A percentile compares a stretch with the other conserved stretches of the same genome.
Conservation (phyloP, 2,888 invertebrate genomes). For the Chaitophorus viminalis region DNA sequence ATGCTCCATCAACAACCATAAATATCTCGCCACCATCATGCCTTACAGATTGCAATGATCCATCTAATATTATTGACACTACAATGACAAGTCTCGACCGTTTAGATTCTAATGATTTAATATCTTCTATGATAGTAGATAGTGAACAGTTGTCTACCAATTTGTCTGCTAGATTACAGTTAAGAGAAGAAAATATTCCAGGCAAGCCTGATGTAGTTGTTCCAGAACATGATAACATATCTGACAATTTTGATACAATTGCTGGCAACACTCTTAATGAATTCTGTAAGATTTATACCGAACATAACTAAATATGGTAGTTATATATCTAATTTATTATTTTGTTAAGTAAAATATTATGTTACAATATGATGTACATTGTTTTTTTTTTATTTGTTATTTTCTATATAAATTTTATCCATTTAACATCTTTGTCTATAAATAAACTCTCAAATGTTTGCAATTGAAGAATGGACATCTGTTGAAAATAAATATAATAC, state of each 20-base stretch:
- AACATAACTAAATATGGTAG: slow-evolving; percentile 33
- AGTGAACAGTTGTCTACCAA: slow-evolving; percentile 68
- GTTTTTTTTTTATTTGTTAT: slow-evolving; percentile 37
- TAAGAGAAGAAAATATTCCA: slow-evolving; percentile 67
- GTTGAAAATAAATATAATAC: slow-evolving; percentile 47
- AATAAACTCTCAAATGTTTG: slow-evolving; percentile 51
- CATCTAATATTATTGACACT: slow-evolving; percentile 12
- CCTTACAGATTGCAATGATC: slow-evolving; percentile 14
- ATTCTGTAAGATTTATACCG: slow-evolving; percentile 56
- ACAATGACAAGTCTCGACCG: slow-evolving; percentile 66
- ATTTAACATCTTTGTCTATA: slow-evolving; percentile 46
- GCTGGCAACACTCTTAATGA: slow-evolving; percentile 66
- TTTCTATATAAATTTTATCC: slow-evolving; percentile 56
- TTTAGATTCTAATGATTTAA: slow-evolving; percentile 68
- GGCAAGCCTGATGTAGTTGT: slow-evolving; percentile 65
- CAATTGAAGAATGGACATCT: slow-evolving; percentile 50
- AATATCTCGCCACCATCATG: slow-evolving; percentile 8
- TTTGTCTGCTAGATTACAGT: slow-evolving; percentile 69
- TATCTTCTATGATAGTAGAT: slow-evolving; percentile 66
- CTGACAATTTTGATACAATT: slow-evolving; percentile 71
- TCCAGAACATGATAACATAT: slow-evolving; percentile 67
- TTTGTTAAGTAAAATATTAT: slow-evolving; percentile 46
- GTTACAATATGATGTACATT: slow-evolving; percentile 33
- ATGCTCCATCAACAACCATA: slow-evolving; percentile 10
- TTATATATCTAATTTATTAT: slow-evolving; percentile 50